Conservation (phyloP, 2,888 invertebrate genomes). For the Gymnocheta viridis region DNA sequence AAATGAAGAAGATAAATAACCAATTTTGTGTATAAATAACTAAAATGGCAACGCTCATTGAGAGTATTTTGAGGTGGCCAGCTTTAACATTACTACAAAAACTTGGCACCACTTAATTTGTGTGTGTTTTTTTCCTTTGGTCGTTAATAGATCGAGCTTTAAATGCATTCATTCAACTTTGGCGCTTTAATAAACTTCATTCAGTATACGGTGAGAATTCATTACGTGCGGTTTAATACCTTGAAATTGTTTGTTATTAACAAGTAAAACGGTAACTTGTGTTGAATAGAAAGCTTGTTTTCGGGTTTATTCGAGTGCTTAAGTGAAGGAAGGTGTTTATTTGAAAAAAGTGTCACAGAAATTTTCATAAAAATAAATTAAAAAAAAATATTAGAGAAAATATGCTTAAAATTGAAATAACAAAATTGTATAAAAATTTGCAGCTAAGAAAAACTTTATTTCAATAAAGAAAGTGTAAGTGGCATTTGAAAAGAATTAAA, state of each 20-base stretch:
- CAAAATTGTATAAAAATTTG: constrained; percentile 22
- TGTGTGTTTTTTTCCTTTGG: constrained; percentile 30
- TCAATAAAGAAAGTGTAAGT: constrained; percentile 6
- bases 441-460: constrained; percentile 32
- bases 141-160: constrained; percentile 53
- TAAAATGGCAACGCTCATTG: too few relatives aligned
- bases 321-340: constrained; percentile 19
- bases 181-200: constrained; percentile 45
- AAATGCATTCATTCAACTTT: constrained; percentile 52
- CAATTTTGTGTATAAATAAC: too few relatives aligned
- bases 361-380: constrained; percentile 26
- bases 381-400: constrained; percentile 6
- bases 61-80: constrained; percentile 17
- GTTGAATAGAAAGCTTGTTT: constrained; percentile 11
- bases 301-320: neutral
- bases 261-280: constrained; percentile 32
- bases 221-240: constrained; percentile 26
- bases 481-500: neutral
- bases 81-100: neutral
- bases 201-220: constrained; percentile 63
- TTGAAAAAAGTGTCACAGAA: constrained; percentile 2
- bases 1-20: too few relatives aligned
- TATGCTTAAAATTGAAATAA: constrained; percentile 32
- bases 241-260: neutral
- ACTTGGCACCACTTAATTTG: constrained; percentile 18